Base-by-base conservation (phyloP, 2,797 vertebrate species). In the Falco concolor region DNA sequence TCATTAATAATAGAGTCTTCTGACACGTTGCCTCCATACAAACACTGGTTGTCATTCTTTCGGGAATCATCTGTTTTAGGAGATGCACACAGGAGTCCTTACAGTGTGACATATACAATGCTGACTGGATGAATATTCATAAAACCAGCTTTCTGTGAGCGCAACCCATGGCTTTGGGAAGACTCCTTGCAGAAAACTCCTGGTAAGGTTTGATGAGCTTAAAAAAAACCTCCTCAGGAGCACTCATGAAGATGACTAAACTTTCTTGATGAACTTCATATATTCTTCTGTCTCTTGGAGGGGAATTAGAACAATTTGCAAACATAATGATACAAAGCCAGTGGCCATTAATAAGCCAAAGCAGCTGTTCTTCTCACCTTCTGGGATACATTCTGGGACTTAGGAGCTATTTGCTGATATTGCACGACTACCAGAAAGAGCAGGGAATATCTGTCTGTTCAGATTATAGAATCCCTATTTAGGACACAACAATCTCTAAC, bases 1-100 rank as follows among this genome's bases (percentile, higher is more conserved):
- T 97, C 94, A 95, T 97, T 98, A 97, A 96, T 97, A 96, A 95
- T 50, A 90, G 85, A 97, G 82, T 82, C 78, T 85, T 94, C 93
- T 72, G 82, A 82, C 93, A 85, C n/a, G 76, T 70, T 50, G 47
- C 45, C 73, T 97, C 73, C 68, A 38, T 83, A 79, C 49, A 91
- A 78, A 81, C 36, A 25, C 49, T 84, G 59, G 56, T 89, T 96
- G 61, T 52, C 82, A 86, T 95, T 93, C 72, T 95, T 96, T 89
- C 5, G 15, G 72, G 88, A 96, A 85, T 92, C 57, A 34, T 73
- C 70, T 94, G 50, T 10, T 94, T 91, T 72, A 76, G 94, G 78
- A 91, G 85, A 61, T 89, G 74, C n/a, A 88, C 16, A 38, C 70
- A 70, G 54, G 36, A 75, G 36, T 95, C 87, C 69, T 90, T 91